These are phyloP conservation scores for Oreochromis niloticus DNA, from an alignment of 2,113 vertebrate species.

Conservation along the genomic window DNA sequence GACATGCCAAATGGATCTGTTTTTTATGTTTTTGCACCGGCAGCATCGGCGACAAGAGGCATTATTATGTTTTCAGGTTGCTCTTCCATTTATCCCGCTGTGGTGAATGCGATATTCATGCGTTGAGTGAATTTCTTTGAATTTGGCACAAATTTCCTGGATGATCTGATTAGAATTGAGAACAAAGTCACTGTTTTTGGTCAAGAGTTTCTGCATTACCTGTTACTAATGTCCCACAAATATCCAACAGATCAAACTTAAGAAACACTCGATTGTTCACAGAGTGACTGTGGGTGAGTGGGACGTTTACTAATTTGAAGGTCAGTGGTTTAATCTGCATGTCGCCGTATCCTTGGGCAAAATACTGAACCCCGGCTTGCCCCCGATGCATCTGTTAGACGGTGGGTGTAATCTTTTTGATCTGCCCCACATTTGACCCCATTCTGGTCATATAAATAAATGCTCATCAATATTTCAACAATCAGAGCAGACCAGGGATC, in stretches of 20 bases:
- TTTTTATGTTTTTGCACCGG: not conserved
- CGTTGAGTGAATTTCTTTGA: not conserved
- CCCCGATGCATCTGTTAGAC: not conserved
- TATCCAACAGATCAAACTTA: not conserved
- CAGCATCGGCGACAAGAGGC: not conserved
- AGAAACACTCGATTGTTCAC: not conserved
- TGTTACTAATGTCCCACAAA: not conserved
- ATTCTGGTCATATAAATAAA: not conserved
- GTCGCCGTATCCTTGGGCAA: accelerated
- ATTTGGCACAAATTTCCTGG: not conserved
- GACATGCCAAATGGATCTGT: not conserved
- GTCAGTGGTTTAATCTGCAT: not conserved
- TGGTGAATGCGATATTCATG: accelerated
- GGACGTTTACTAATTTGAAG: not conserved
- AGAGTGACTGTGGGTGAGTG: not conserved
- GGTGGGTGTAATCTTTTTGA: not conserved
- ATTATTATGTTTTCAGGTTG: not conserved
- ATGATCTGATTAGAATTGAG: not conserved
- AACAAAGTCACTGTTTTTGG: not conserved
- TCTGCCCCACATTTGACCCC: not conserved
- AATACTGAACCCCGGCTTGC: not conserved
- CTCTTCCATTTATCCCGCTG: not conserved
- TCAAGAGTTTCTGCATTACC: not conserved
- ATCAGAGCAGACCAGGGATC: not conserved
- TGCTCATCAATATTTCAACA: not conserved